phyloP scores from a whole-genome alignment of 2,113 vertebrate species.

The Orientallactaga bullata region DNA sequence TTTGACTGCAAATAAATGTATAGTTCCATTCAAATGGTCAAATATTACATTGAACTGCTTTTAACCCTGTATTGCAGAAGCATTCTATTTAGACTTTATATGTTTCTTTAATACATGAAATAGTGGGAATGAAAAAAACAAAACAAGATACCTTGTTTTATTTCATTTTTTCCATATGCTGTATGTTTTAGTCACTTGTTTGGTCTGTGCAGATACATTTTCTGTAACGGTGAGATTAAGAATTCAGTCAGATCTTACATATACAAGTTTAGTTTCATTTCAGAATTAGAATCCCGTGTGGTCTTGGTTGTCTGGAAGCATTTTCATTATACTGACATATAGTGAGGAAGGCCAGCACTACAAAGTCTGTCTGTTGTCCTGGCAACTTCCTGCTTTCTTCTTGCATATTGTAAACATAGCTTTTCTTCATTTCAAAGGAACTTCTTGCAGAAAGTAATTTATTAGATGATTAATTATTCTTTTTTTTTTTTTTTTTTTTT shows the following conservation, averaged over 20 bases:
- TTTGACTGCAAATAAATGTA: background rate
- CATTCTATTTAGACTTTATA: background rate
- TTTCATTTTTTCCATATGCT: background rate
- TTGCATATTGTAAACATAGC: background rate
- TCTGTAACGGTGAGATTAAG: background rate
- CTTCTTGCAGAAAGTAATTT: background rate
- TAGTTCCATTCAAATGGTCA: background rate
- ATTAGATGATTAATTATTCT: conserved; percentile 14
- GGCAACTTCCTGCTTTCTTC: background rate
- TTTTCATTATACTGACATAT: background rate
- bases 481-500: too few species aligned
- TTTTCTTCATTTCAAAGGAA: conserved; percentile 33
- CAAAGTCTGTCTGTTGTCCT: background rate
- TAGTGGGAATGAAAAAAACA: background rate
- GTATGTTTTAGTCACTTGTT: background rate
- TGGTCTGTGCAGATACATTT: background rate
- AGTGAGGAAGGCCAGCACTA: background rate
- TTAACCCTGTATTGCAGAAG: background rate
- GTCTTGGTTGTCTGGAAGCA: background rate
- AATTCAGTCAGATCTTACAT: background rate
- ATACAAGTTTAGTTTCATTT: background rate
- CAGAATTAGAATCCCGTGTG: background rate
- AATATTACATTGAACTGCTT: background rate
- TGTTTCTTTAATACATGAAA: background rate
- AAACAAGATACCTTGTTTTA: background rate